Percentiles rank a stretch among this genome's conserved stretches.
These are phyloP conservation scores for Gastracanthus pulcherrimus DNA, from an alignment of 2,888 invertebrate genomes.

Conservation along the genomic window DNA sequence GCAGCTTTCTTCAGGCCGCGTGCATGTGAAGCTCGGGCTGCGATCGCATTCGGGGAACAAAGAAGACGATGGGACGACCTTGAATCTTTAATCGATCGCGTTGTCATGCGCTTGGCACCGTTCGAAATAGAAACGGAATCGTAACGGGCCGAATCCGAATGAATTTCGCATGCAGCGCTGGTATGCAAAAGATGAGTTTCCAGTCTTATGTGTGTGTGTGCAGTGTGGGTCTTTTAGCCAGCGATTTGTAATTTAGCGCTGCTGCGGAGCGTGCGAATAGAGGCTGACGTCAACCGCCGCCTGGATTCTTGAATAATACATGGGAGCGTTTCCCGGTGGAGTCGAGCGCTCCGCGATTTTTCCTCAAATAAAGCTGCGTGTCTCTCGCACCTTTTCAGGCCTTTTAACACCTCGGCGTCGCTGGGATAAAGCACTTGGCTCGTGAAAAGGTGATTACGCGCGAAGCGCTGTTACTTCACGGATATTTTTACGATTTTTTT, in stretches of 20 bases:
- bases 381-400: no score
- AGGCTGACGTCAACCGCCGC: conserved; percentile 3
- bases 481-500: no score
- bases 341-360: conserved; percentile 17
- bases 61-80: not conserved
- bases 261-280: no score
- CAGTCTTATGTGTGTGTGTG: no score
- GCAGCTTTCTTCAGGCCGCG: not conserved
- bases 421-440: not conserved
- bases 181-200: not conserved
- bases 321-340: not conserved
- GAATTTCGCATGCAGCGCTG: no score
- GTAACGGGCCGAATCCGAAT: not conserved
- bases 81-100: conserved; percentile 26
- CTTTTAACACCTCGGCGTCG: conserved; percentile 20
- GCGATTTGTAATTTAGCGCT: conserved; percentile 13
- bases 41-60: no score
- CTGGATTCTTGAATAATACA: conserved; percentile 27
- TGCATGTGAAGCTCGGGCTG: no score
- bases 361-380: conserved; percentile 8
- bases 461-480: not conserved
- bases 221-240: not conserved
- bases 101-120: not conserved
- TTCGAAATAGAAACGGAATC: no score
- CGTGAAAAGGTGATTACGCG: not conserved